Percentiles rank a stretch among this genome's conserved stretches.
Evolutionary conservation across 1,140 invertebrate genomes (phyloP).

Genomic region (Trichomalopsis sarcophagae): DNA sequence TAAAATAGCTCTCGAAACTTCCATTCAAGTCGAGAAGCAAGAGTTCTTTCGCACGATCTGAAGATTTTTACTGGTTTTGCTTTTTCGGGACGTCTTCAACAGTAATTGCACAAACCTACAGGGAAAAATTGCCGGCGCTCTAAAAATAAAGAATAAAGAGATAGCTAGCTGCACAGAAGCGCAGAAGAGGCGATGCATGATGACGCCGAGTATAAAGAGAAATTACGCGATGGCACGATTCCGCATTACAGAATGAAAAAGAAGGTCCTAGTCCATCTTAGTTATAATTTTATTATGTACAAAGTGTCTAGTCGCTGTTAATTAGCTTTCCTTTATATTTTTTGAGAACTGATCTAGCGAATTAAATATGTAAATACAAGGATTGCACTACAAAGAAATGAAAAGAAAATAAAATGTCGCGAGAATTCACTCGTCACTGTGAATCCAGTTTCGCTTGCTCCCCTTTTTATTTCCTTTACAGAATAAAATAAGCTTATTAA

Average conservation of each 20-base stretch:
- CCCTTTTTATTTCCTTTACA: slow-evolving; percentile 56
- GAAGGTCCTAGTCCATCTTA: slow-evolving; percentile 40
- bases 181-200: slow-evolving; percentile 35
- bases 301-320: slow-evolving; percentile 44
- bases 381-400: slow-evolving; percentile 36
- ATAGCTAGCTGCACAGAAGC: neutral
- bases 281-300: slow-evolving; percentile 49
- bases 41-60: neutral
- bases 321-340: slow-evolving; percentile 1
- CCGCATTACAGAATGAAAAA: slow-evolving; percentile 53
- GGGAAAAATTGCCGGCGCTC: neutral
- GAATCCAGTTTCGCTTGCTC: slow-evolving; percentile 8
- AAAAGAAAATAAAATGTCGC: slow-evolving; percentile 52
- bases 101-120: slow-evolving; percentile 41
- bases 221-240: slow-evolving; percentile 61
- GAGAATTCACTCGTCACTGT: slow-evolving; percentile 20
- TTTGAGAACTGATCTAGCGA: slow-evolving; percentile 23
- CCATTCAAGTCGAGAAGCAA: slow-evolving; percentile 13
- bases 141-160: slow-evolving; percentile 29
- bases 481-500: slow-evolving; percentile 65
- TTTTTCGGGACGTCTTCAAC: slow-evolving; percentile 26
- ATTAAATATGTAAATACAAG: slow-evolving; percentile 32
- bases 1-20: slow-evolving; percentile 40
- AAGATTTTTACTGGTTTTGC: neutral
- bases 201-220: slow-evolving; percentile 47